phyloP scores from a whole-genome alignment of 1,140 invertebrate species.

The Tribolium madens region DNA sequence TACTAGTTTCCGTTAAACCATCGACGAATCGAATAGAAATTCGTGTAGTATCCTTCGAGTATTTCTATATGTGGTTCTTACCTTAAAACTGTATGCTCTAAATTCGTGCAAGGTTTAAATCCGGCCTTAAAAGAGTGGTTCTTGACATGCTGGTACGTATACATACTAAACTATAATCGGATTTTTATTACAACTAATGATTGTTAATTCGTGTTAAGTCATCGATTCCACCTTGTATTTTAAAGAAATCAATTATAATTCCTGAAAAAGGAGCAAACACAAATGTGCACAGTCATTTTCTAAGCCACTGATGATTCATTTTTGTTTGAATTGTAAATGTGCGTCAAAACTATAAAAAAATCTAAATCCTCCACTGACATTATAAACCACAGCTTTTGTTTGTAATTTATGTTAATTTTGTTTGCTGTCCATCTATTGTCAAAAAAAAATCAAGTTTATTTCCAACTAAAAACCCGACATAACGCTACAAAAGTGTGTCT shows the following conservation, averaged over 20 bases:
- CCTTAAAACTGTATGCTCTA: neutral
- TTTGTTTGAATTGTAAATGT: neutral
- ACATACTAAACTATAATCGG: neutral
- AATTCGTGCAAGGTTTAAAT: slow-evolving; percentile 17
- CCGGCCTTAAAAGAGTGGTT: slow-evolving; percentile 17
- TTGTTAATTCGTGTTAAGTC: slow-evolving; percentile 3
- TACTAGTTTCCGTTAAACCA: slow-evolving; percentile 20
- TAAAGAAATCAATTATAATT: neutral
- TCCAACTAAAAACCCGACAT: no score
- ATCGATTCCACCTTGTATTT: neutral
- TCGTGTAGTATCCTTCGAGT: slow-evolving; percentile 5
- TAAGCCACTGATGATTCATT: neutral
- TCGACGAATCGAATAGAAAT: neutral
- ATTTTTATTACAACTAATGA: slow-evolving; percentile 23
- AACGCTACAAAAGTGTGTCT: neutral
- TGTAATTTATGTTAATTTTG: neutral
- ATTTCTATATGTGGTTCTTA: neutral
- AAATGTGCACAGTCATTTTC: neutral
- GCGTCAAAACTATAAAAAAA: neutral
- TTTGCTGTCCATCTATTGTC: neutral
- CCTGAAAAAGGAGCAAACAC: neutral
- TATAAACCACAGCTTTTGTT: neutral
- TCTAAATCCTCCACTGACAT: neutral
- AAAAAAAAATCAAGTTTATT: neutral
- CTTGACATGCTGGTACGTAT: slow-evolving; percentile 41